phyloP scores from a whole-genome alignment of 2,113 vertebrate genomes.

The Pollachius pollachius region DNA sequence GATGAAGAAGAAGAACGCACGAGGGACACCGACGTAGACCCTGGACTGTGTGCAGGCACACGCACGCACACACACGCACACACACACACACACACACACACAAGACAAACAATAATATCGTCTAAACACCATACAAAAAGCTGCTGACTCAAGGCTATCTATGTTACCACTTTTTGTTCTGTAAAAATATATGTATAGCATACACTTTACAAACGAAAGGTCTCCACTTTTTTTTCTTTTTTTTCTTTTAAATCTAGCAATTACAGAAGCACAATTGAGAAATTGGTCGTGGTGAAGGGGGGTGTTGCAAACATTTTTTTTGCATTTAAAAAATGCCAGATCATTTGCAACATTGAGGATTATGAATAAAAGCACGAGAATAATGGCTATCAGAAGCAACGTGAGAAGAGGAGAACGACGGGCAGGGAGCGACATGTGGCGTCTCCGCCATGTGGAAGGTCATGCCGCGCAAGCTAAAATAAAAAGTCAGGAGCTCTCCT shows the following conservation, averaged over 20 bases:
- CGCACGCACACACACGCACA: conserved; percentile 53
- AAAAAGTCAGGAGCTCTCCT: conserved; percentile 40
- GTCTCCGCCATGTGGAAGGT: conserved; percentile 2
- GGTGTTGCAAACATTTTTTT: conserved; percentile 41
- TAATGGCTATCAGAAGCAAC: conserved; percentile 56
- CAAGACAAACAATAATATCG: conserved; percentile 71
- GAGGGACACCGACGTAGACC: conserved; percentile 65
- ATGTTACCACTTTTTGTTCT: conserved; percentile 65
- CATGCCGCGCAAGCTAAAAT: conserved; percentile 50
- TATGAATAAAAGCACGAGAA: conserved; percentile 59
- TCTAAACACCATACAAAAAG: conserved; percentile 68
- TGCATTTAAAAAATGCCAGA: conserved; percentile 36
- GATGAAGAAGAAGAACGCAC: conserved; percentile 67
- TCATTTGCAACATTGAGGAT: conserved; percentile 49
- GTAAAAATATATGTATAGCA: conserved; percentile 63
- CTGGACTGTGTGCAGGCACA: conserved; percentile 67
- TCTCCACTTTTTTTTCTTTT: conserved; percentile 37
- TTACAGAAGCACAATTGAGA: conserved; percentile 66
- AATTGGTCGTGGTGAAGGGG: conserved; percentile 48
- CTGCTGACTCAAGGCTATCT: conserved; percentile 68
- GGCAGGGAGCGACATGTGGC: conserved; percentile 50
- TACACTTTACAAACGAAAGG: conserved; percentile 63
- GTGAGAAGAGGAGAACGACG: conserved; percentile 60
- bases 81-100: conserved; percentile 53
- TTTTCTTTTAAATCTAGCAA: conserved; percentile 45